Conservation (phyloP, 2,888 invertebrate species). For the Heteromurus nitidus region DNA sequence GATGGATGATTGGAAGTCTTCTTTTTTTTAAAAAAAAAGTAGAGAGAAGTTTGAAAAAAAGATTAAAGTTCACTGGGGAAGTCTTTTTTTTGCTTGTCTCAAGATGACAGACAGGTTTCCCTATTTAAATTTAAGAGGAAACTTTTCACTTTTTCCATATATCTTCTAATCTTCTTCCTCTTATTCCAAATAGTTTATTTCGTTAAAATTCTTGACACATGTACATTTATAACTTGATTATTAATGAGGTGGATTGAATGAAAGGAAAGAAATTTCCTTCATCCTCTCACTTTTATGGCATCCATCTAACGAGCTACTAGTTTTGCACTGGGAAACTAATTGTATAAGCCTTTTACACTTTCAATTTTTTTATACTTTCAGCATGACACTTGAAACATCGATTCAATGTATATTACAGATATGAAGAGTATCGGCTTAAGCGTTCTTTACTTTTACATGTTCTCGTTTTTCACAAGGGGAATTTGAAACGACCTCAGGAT, state of each 20-base stretch:
- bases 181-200: not conserved
- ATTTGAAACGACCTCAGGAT: no score
- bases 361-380: no score
- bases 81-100: not conserved
- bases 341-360: no score
- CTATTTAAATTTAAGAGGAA: no score
- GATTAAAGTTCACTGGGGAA: constrained; percentile 6
- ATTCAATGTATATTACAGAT: no score
- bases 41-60: not conserved
- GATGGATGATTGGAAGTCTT: no score
- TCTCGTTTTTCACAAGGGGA: no score
- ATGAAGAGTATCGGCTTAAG: no score
- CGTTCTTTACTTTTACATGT: no score
- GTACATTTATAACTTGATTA: constrained; percentile 44
- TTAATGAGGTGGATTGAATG: constrained; percentile 43
- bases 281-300: not conserved
- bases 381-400: no score
- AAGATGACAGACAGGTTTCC: not conserved
- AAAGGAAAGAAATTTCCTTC: constrained; percentile 35
- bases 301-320: constrained; percentile 46
- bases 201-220: constrained; percentile 7
- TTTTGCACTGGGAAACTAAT: no score
- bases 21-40: not conserved
- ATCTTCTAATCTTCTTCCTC: not conserved
- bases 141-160: not conserved